phyloP scores from a whole-genome alignment of 2,113 vertebrate species.

The Macaca fascicularis region T2T-MFA8v1.1 NC_088384.1:98691001-98691500 shows the following conservation, averaged over 20 bases:
- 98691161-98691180: background rate
- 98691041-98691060: conserved; percentile 18
- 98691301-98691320: background rate
- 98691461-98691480: background rate
- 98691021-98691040: conserved; percentile 26
- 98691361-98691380: background rate
- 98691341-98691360: background rate
- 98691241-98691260: background rate
- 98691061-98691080: conserved; percentile 30
- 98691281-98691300: background rate
- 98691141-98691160: background rate
- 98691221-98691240: background rate
- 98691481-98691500: background rate
- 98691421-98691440: background rate
- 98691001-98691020: background rate
- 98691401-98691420: background rate
- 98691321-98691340: background rate
- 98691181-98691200: background rate
- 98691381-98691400: background rate
- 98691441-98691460: background rate
- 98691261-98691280: background rate
- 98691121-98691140: background rate
- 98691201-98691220: background rate
- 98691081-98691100: conserved; percentile 19
- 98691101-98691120: background rate